Conservation (phyloP, 2,113 vertebrate species). For the Prionailurus bengalensis region DNA sequence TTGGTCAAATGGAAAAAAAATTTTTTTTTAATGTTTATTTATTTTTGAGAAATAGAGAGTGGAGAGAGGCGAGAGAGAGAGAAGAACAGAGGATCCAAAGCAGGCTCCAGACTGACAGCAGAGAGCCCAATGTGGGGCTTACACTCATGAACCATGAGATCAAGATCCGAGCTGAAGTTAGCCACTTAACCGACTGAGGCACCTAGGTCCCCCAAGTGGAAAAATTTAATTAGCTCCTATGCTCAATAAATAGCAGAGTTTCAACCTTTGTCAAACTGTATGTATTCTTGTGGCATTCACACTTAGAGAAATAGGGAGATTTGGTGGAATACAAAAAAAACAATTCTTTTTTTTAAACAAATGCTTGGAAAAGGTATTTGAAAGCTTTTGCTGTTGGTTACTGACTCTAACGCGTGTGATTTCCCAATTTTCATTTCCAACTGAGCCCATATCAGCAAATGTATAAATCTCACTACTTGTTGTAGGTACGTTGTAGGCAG, state of each 20-base stretch:
- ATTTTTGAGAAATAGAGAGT: no score
- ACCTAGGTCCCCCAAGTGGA: neutral
- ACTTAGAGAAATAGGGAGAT: neutral
- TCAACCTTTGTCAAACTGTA: neutral
- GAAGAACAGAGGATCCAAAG: no score
- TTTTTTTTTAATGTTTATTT: no score
- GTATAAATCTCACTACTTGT: neutral
- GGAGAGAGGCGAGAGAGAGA: no score
- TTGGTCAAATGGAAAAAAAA: neutral
- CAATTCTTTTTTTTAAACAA: neutral
- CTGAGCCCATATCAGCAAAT: neutral
- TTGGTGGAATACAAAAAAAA: neutral
- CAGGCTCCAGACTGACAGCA: no score
- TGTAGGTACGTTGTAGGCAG: neutral
- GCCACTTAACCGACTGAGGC: no score
- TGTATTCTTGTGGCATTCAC: neutral
- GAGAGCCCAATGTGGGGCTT: no score
- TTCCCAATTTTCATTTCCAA: conserved; percentile 33
- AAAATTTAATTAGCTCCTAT: neutral
- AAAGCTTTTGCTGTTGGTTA: conserved; percentile 2
- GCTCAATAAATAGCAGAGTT: neutral
- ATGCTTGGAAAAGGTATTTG: neutral
- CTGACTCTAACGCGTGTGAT: neutral
- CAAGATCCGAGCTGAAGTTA: no score
- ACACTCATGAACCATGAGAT: no score